Percentiles rank a stretch among this genome's conserved stretches.
Conservation (phyloP, 1,140 invertebrate species). For the Polypedilum vanderplanki region DNA sequence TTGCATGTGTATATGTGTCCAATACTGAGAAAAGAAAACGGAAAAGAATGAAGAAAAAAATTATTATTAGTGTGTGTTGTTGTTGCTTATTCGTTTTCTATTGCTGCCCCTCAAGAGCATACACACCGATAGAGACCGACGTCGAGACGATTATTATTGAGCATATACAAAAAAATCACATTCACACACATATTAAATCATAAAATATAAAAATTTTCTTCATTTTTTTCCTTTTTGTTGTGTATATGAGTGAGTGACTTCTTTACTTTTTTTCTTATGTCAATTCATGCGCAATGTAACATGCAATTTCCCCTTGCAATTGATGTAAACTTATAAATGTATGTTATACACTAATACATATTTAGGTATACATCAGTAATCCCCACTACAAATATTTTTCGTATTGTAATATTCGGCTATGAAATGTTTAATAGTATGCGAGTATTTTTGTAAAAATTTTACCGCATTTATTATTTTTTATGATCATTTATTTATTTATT, state of each 20-base stretch:
- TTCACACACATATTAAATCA: conserved; percentile 21
- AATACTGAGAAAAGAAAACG: no score
- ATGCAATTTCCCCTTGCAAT: background rate
- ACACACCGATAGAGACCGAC: background rate
- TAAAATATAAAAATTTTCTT: background rate
- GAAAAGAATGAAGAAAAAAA: no score
- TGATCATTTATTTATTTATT: conserved; percentile 29
- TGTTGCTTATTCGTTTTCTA: background rate
- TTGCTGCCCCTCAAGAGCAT: background rate
- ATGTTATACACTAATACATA: background rate
- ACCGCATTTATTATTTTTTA: conserved; percentile 29
- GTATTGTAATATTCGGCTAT: background rate
- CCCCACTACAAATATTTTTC: background rate
- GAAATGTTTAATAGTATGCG: no score
- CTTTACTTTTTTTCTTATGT: background rate
- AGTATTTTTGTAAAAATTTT: background rate
- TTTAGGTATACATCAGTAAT: background rate
- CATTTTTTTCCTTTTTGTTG: background rate
- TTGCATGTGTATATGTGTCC: no score
- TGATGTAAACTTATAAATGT: background rate
- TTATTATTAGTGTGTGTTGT: no score
- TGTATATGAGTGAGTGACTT: conserved; percentile 6
- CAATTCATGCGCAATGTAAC: background rate
- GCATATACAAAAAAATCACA: background rate
- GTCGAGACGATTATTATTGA: background rate